Conservation (phyloP, 2,113 vertebrate genomes). For the Phycodurus eques region DNA sequence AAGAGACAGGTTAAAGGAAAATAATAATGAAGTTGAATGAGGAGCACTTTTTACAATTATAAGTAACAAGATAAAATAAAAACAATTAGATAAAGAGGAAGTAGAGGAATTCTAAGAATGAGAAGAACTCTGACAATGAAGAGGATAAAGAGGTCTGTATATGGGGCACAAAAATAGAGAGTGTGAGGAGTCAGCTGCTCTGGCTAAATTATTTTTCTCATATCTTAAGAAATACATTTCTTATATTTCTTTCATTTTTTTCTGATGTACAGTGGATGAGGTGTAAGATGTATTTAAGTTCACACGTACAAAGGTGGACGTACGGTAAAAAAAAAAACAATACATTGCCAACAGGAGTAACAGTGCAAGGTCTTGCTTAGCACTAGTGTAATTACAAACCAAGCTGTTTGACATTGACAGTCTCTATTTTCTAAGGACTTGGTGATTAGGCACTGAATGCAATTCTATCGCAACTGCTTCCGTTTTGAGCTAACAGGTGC, state of each 20-base stretch:
- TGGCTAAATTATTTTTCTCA: too few species aligned
- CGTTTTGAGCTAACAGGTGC: slow-evolving; percentile 64
- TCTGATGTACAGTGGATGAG: too few species aligned
- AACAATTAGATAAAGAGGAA: neutral
- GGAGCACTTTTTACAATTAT: neutral
- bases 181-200: too few species aligned
- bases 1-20: neutral
- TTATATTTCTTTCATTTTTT: too few species aligned
- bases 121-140: neutral
- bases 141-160: neutral
- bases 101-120: neutral
- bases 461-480: slow-evolving; percentile 30
- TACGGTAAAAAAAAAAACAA: slow-evolving; percentile 1
- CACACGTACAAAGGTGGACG: slow-evolving; percentile 20
- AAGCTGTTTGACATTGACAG: slow-evolving; percentile 59
- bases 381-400: slow-evolving; percentile 70
- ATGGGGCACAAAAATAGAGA: slow-evolving; percentile 21
- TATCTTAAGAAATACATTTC: too few species aligned
- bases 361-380: slow-evolving; percentile 67
- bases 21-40: neutral
- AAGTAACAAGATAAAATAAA: neutral
- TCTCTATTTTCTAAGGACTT: slow-evolving; percentile 72
- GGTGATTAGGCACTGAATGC: slow-evolving; percentile 71
- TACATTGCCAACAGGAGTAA: slow-evolving; percentile 64
- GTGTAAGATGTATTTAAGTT: slow-evolving; percentile 26